A percentile compares a stretch with the other conserved stretches of the same genome.
Evolutionary conservation across 2,797 vertebrate species (phyloP).

Genomic region (Philypnodon macrostomus): DNA sequence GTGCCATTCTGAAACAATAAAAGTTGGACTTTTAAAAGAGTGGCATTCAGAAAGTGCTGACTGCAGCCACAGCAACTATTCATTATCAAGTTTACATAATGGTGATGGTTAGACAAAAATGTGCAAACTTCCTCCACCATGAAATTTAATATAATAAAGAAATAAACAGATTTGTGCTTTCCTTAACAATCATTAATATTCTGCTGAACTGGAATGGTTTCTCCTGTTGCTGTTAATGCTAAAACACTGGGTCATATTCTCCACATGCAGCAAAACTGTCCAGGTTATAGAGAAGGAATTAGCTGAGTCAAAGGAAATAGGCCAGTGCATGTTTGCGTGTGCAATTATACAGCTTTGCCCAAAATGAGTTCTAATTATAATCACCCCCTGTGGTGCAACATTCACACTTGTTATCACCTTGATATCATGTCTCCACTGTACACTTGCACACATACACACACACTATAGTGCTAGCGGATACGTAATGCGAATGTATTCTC

Average conservation of each 20-base stretch:
- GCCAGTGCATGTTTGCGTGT: background rate
- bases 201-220: background rate
- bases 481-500: slow-evolving; percentile 39
- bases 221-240: background rate
- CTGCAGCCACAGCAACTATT: background rate
- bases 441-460: background rate
- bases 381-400: slow-evolving; percentile 40
- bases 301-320: slow-evolving; percentile 29
- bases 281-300: slow-evolving; percentile 9
- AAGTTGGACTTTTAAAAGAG: background rate
- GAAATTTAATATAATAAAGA: background rate
- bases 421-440: slow-evolving; percentile 8
- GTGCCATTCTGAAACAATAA: too few species aligned
- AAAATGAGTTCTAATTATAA: slow-evolving; percentile 41
- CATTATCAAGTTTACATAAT: too few species aligned
- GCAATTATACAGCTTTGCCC: slow-evolving; percentile 19
- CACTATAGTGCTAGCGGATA: slow-evolving; percentile 15
- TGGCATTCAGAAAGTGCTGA: background rate
- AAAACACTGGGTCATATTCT: slow-evolving; percentile 29
- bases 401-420: slow-evolving; percentile 46
- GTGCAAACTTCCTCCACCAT: background rate
- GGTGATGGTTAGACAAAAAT: background rate
- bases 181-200: slow-evolving; percentile 3
- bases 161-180: background rate
- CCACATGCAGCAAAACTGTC: slow-evolving; percentile 5